Evolutionary conservation across 2,888 invertebrate species (phyloP), one percentile per base, ranked within the genome.

Genomic region (Desoria tigrina): DNA sequence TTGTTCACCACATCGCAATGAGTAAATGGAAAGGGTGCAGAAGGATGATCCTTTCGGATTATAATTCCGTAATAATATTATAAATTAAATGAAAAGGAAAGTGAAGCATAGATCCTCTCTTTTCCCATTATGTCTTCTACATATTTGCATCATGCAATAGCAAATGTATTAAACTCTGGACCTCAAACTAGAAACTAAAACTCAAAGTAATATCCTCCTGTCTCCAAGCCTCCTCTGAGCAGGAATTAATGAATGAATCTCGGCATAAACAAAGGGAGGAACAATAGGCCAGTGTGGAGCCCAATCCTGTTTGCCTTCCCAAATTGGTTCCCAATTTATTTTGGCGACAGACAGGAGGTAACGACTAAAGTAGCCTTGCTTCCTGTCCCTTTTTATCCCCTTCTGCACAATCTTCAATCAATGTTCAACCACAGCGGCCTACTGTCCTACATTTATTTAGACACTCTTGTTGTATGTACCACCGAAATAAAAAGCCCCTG

Each of bases 381-480:
- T 58, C 58, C 58, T 58, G 45, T 45, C 28, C 14, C 18, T 18
- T 18, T 51, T 16, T 24, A 2, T 24, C 26, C 26, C 26, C 51
- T 9, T 26, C 45, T 18, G 16, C 4, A n/a, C n/a, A 16, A 21
- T 51, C 26, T 7, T n/a, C n/a, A n/a, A n/a, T n/a, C n/a, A n/a
- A n/a, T n/a, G n/a, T n/a, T n/a, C n/a, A n/a, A n/a, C 51, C 7
- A 11, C 24, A 51, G 7, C 26, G 51, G 6, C 23, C 45, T 58
- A 58, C 58, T 58, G 58, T 58, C 58, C 58, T 58, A 58, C 58
- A 58, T 58, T 57, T 11, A 14, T 11, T 9, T 53, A 9, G 7
- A 9, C 9, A 9, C 27, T 53, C 21, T 7, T 21, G n/a, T n/a
- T n/a, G n/a, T n/a, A n/a, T n/a, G n/a, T n/a, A n/a, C n/a, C n/a